Base-by-base conservation (phyloP, 2,888 invertebrate genomes). In the Cosmopolites sordidus region DNA sequence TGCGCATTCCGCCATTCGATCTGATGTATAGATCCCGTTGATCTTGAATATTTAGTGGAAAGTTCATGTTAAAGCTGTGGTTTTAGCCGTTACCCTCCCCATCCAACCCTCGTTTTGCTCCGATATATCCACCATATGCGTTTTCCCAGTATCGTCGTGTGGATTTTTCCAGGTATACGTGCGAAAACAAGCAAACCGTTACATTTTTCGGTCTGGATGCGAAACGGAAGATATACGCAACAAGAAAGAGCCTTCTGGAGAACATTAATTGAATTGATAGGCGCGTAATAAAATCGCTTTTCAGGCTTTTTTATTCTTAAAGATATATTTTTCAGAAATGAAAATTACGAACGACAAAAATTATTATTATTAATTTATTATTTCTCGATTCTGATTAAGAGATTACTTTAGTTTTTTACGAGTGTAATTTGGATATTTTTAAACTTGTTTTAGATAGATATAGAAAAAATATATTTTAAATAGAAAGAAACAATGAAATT, bases 31-130 rank as follows among this genome's bases (percentile, higher is more conserved):
- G 57, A 57, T 54, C 53, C 53, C 51, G 51, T 53, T 49, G 57
- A 57, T 57, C 53, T 54, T 57, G 57, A 57, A 57, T 57, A 57
- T 57, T 53, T 57, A 57, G 57, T 57, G 51, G 57, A 53, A 57
- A 57, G 50, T 57, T 57, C 57, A 57, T 57, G 57, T 54, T 57
- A 57, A 54, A 57, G 57, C 53, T 57, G 53, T 54, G 57, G 57
- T 57, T 57, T 57, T 57, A 57, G 56, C 52, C 56, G 56, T 56
- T 51, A 48, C 49, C 52, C 43, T 53, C 48, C n/a, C 37, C 56
- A 46, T 43, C 37, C 49, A 51, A 50, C 18, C 51, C 57, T 42
- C 49, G 45, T 50, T 57, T 50, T 53, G 57, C 53, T 57, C 14
- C 57, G 51, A 57, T 53, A 53, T 53, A 53, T 51, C 38, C 44